These are phyloP conservation scores for Lacanobia oleracea DNA, from an alignment of 2,888 invertebrate species.

Conservation along the genomic window DNA sequence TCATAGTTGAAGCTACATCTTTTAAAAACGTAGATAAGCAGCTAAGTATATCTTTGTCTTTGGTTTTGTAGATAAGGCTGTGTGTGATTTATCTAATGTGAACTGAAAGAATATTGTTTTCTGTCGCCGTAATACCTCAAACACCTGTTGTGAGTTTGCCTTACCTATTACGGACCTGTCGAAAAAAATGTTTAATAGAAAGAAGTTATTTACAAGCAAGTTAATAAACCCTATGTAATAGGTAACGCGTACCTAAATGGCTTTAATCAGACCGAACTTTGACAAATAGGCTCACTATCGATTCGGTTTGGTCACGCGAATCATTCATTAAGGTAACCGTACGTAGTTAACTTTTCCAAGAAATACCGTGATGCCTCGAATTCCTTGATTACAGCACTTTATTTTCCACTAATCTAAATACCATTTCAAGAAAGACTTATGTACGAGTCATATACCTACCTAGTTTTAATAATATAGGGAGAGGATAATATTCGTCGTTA, in stretches of 20 bases:
- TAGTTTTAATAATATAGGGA: conserved; percentile 12
- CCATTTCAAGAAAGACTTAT: background rate
- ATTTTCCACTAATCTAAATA: conserved; percentile 29
- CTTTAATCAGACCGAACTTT: conserved; percentile 32
- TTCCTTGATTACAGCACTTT: conserved; percentile 32
- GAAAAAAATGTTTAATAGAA: too few species aligned
- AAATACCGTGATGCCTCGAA: conserved; percentile 26
- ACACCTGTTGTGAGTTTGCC: background rate
- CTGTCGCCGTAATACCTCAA: background rate
- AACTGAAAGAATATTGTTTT: background rate
- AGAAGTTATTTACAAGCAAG: background rate
- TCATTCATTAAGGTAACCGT: conserved; percentile 30
- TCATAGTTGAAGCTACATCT: background rate
- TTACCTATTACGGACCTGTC: too few species aligned
- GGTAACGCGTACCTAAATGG: background rate
- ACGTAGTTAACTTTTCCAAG: conserved; percentile 31
- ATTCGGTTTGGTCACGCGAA: conserved; percentile 52
- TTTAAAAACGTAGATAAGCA: background rate
- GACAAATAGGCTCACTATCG: conserved; percentile 41
- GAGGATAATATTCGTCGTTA: conserved; percentile 17
- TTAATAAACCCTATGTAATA: background rate
- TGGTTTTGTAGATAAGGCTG: background rate
- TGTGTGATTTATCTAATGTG: background rate
- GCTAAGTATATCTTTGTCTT: background rate
- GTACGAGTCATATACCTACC: background rate